These are phyloP conservation scores for Rhopalosiphum maidis DNA, from an alignment of 1,140 invertebrate genomes.

Conservation along the genomic window DNA sequence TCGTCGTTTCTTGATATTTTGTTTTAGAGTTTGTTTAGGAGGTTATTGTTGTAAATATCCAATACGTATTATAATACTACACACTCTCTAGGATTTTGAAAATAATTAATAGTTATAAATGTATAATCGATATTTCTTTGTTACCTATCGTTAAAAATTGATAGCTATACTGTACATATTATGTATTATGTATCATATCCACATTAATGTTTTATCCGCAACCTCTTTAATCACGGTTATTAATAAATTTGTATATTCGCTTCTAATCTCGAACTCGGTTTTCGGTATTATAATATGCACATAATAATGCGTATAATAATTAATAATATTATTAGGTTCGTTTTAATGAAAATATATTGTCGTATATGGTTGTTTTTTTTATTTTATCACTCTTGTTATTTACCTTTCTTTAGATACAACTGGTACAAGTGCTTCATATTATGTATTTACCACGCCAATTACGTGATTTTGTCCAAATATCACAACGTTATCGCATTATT, in stretches of 20 bases:
- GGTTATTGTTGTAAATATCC: background rate
- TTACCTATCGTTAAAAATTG: background rate
- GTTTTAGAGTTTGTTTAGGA: background rate
- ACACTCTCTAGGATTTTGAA: background rate
- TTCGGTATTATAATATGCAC: background rate
- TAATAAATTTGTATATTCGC: background rate
- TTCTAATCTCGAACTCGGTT: background rate
- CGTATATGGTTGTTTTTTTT: background rate
- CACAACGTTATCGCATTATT: background rate
- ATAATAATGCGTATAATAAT: background rate
- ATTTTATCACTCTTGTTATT: background rate
- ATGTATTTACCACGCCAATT: background rate
- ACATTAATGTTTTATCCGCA: background rate
- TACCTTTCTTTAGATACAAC: background rate
- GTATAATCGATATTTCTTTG: background rate
- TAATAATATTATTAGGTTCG: background rate
- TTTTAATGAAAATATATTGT: background rate
- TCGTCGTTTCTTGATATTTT: background rate
- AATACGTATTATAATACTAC: background rate
- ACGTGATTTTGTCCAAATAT: background rate
- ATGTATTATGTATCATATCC: background rate
- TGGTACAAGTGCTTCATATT: background rate
- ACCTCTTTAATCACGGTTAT: background rate
- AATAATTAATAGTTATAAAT: background rate
- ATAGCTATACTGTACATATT: background rate